Conservation (phyloP, 2,113 vertebrate genomes). For the Pelobates fuscus region DNA sequence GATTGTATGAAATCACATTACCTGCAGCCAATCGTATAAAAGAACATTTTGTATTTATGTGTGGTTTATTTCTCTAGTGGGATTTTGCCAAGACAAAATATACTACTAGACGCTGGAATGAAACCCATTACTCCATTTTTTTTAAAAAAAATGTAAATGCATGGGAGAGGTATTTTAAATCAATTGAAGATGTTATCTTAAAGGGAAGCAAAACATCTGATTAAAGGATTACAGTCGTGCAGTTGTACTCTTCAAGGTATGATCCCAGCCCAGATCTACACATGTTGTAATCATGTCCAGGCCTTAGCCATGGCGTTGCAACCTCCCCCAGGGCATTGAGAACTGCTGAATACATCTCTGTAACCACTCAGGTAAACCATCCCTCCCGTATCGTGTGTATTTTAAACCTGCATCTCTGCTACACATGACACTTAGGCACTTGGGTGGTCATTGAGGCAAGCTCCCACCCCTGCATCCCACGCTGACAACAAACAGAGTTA, state of each 20-base stretch:
- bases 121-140: conserved; percentile 62
- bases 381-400: conserved; percentile 2
- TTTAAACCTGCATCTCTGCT: conserved; percentile 5
- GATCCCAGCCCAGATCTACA: conserved; percentile 66
- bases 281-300: conserved; percentile 64
- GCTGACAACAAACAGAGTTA: too few relatives aligned
- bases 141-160: too few relatives aligned
- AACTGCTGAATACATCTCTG: conserved; percentile 19
- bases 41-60: too few relatives aligned
- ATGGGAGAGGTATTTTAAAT: conserved; percentile 66
- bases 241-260: conserved; percentile 61
- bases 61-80: too few relatives aligned
- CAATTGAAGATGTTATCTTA: conserved; percentile 71
- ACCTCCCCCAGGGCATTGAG: conserved; percentile 52
- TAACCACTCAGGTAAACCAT: conserved; percentile 35
- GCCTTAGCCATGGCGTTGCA: conserved; percentile 70
- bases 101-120: conserved; percentile 65
- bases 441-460: conserved; percentile 28
- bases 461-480: too few relatives aligned
- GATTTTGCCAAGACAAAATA: too few relatives aligned
- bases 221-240: conserved; percentile 56
- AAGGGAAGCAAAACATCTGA: conserved; percentile 65
- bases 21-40: too few relatives aligned
- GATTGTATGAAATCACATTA: too few relatives aligned
- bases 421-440: not conserved